Evolutionary conservation across 2,113 vertebrate genomes (phyloP), one percentile per base, ranked within the genome.

Genomic region (Shinisaurus crocodilurus): DNA sequence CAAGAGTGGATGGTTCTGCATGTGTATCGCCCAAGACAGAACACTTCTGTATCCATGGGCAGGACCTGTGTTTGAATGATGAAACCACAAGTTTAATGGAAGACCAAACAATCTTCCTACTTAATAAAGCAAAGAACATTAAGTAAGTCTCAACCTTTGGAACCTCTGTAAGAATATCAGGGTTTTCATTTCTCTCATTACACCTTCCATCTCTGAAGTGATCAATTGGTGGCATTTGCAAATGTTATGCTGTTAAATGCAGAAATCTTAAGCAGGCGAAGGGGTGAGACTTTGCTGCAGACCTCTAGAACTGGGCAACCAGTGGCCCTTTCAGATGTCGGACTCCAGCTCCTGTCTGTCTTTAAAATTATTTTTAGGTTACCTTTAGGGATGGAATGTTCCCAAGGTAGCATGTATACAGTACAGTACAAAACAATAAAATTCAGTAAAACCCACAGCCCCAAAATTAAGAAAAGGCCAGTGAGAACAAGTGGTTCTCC

Each of bases 81-180:
- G 83, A 86, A 63, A 86, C 89, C 63, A 85, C n/a, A 69, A 45
- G 29, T 80, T 80, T 86, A 40, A 40, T 69, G 18, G 89, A 98
- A 67, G 98, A 99, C 92, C 98, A 99, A 82, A 99, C 99, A 0
- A 96, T 99, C 95, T 97, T 98, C 8, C 97, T 99, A 43, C 92
- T 98, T 2, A 94, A 74, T 69, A 98, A 98, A 95, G 96, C 91
- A 90, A 27, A 96, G 91, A 92, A 77, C 91, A 77, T 89, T 91
- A 95, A 97, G 97, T 98, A 91, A 95, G 96, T 88, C 75, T 18
- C 77, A 89, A 67, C 8, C 70, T 0, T 16, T 20, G 6, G 27
- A 40, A 63, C 79, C 63, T 82, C 63, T 65, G 1, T 72, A 9
- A 57, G 34, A 79, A 16, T 88, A 74, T 37, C 83, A 76, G 10